Evolutionary conservation across 2,797 vertebrate genomes (phyloP).

Genomic region (Rhynchonycteris naso): DNA sequence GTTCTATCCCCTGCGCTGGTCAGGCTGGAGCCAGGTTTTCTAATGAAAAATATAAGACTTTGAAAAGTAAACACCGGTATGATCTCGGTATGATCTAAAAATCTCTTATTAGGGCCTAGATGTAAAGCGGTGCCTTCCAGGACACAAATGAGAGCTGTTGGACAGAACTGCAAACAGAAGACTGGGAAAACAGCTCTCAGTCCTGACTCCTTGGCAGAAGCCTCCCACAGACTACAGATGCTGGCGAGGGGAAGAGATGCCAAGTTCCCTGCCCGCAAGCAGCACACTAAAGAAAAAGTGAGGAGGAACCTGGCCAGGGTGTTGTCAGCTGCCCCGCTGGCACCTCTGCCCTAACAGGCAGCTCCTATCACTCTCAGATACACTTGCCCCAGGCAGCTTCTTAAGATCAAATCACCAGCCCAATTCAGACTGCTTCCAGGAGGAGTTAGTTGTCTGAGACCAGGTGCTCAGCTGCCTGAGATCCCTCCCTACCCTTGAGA

Average conservation of each 20-base stretch:
- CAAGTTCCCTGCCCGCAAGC: not conserved
- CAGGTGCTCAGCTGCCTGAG: not conserved
- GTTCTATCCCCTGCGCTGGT: no score
- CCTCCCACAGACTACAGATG: not conserved
- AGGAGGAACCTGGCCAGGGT: not conserved
- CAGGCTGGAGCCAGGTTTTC: not conserved
- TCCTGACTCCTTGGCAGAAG: not conserved
- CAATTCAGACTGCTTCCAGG: not conserved
- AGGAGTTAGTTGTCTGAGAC: not conserved
- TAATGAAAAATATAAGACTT: not conserved
- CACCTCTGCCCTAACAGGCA: constrained; percentile 11
- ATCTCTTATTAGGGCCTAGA: not conserved
- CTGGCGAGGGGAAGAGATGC: not conserved
- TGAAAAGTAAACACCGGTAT: not conserved
- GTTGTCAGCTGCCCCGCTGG: not conserved
- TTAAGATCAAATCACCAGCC: not conserved
- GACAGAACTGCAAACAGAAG: not conserved
- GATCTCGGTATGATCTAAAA: not conserved
- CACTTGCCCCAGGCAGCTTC: not conserved
- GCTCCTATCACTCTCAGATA: constrained; percentile 37
- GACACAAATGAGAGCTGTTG: not conserved
- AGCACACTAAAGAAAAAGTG: not conserved
- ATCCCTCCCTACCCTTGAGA: not conserved
- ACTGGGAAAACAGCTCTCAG: not conserved
- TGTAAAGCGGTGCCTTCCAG: not conserved